A percentile compares a stretch with the other conserved stretches of the same genome.
Conservation (phyloP, 2,797 vertebrate species). For the Tiaroga cobitis region DNA sequence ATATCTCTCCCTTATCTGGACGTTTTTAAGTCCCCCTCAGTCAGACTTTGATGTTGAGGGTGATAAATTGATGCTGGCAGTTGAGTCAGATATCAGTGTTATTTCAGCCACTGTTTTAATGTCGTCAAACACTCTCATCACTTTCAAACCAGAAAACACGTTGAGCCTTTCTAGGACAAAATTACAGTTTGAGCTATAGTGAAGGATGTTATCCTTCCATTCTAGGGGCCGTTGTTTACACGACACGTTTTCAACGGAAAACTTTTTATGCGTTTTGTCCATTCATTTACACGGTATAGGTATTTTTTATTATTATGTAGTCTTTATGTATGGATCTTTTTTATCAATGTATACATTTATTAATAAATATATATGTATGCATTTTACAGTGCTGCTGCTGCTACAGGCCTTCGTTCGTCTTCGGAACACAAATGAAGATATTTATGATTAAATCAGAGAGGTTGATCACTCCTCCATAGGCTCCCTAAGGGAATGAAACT, state of each 20-base stretch:
- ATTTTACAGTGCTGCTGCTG: neutral
- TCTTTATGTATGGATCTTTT: neutral
- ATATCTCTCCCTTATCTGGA: slow-evolving; percentile 42
- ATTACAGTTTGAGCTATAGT: slow-evolving; percentile 12
- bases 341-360: neutral
- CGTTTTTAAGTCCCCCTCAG: slow-evolving; percentile 40
- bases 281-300: too few relatives aligned
- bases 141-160: slow-evolving; percentile 28
- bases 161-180: slow-evolving; percentile 35
- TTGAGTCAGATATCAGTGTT: slow-evolving; percentile 39
- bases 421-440: too few relatives aligned
- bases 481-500: too few relatives aligned
- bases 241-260: too few relatives aligned
- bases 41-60: slow-evolving; percentile 46
- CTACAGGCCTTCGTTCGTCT: too few relatives aligned
- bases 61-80: slow-evolving; percentile 42
- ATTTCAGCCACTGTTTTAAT: slow-evolving; percentile 41
- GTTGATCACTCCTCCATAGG: too few relatives aligned
- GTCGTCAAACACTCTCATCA: neutral
- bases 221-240: neutral
- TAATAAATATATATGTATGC: neutral
- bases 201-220: neutral
- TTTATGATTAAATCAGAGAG: too few relatives aligned
- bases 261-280: too few relatives aligned
- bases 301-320: neutral